phyloP scores from a whole-genome alignment of 2,888 invertebrate species.

The Netelia virgata region DNA sequence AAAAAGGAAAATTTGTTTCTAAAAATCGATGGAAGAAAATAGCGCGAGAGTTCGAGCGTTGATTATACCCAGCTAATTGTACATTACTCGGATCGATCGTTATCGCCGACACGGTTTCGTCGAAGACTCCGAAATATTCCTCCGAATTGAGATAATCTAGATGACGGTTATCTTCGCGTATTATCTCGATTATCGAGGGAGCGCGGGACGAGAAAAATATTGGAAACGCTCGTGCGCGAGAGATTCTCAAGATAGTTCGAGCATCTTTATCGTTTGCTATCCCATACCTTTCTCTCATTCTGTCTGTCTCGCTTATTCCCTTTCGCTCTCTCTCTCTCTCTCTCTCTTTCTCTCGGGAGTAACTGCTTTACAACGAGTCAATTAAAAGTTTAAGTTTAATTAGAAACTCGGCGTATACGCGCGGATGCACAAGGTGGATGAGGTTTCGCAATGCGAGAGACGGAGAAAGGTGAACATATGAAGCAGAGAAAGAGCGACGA shows the following conservation, averaged over 20 bases:
- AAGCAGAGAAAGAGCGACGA: slow-evolving; percentile 36
- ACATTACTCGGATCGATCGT: not conserved
- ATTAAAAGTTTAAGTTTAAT: slow-evolving; percentile 85
- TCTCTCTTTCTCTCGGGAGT: slow-evolving; percentile 71
- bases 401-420: slow-evolving; percentile 81
- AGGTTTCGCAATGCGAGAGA: slow-evolving; percentile 42
- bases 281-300: slow-evolving; percentile 12
- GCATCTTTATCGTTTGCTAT: slow-evolving; percentile 51
- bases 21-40: no score
- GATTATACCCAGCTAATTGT: no score
- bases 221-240: slow-evolving; percentile 54
- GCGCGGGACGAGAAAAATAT: slow-evolving; percentile 34
- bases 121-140: no score
- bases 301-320: slow-evolving; percentile 68
- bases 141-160: no score
- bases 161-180: not conserved
- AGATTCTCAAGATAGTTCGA: slow-evolving; percentile 33
- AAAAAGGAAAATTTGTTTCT: no score
- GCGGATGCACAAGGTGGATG: slow-evolving; percentile 63
- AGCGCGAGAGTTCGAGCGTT: no score
- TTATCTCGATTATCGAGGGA: slow-evolving; percentile 14
- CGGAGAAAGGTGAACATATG: slow-evolving; percentile 50
- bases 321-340: slow-evolving; percentile 8
- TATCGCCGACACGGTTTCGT: not conserved
- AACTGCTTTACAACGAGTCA: slow-evolving; percentile 83